A percentile compares a stretch with the other conserved stretches of the same genome.
Evolutionary conservation across 2,113 vertebrate species (phyloP).

Genomic region (Xyrauchen texanus): DNA sequence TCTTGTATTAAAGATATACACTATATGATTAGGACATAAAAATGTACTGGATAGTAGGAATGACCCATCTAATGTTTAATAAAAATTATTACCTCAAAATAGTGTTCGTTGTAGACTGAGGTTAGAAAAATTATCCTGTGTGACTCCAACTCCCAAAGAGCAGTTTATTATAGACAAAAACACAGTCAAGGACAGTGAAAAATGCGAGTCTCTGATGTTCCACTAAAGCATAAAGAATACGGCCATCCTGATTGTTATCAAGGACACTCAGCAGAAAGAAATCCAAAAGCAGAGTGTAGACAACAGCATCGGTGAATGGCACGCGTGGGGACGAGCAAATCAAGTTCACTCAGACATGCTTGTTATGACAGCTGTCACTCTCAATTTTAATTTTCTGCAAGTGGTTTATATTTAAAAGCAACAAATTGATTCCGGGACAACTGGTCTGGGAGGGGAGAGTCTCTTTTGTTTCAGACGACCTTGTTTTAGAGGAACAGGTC

Average conservation of each 20-base stretch:
- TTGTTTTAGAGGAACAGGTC: conserved; percentile 8
- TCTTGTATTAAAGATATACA: too few relatives aligned
- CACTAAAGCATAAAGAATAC: conserved; percentile 4
- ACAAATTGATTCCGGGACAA: conserved; percentile 4
- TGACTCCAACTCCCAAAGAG: not conserved
- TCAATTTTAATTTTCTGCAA: conserved; percentile 39
- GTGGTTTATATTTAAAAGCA: conserved; percentile 13
- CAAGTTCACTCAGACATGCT: not conserved
- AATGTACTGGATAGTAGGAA: not conserved
- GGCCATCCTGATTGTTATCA: conserved; percentile 16
- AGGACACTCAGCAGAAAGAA: conserved; percentile 38
- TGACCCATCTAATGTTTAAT: not conserved
- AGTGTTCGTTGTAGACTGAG: not conserved
- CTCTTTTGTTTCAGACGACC: not conserved
- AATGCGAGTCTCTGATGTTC: conserved; percentile 12
- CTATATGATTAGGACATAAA: not conserved
- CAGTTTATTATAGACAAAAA: conserved; percentile 6
- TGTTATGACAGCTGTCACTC: conserved; percentile 53
- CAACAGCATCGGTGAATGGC: conserved; percentile 1
- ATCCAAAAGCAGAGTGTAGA: not conserved
- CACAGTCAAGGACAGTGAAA: not conserved
- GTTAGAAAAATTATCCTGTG: not conserved
- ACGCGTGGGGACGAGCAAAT: not conserved
- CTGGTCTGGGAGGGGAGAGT: not conserved
- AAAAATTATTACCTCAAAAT: not conserved